Percentiles rank a stretch among this genome's conserved stretches.
Conservation (phyloP, 2,113 vertebrate species). For the Macrotus californicus region DNA sequence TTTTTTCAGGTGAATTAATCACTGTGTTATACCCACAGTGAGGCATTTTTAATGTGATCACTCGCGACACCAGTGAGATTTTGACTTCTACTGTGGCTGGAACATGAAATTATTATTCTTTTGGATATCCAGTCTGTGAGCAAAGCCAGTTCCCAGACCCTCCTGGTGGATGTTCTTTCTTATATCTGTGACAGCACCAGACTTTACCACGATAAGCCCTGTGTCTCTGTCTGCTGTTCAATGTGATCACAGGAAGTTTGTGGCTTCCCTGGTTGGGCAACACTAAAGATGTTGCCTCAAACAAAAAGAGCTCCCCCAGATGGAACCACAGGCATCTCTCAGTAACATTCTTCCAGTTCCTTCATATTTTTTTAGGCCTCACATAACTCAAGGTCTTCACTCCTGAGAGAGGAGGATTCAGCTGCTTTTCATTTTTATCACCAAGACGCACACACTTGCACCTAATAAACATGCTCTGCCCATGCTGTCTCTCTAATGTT, state of each 20-base stretch:
- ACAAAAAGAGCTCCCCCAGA: no score
- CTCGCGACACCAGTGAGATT: neutral
- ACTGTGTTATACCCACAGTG: fast-evolving
- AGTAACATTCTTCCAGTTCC: no score
- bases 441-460: neutral
- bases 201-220: neutral
- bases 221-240: neutral
- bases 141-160: neutral
- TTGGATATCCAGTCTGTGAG: neutral
- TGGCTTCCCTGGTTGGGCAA: no score
- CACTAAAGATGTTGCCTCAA: no score
- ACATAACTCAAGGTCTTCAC: neutral
- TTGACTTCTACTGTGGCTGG: neutral
- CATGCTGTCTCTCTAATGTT: neutral
- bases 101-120: neutral
- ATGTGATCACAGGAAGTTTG: neutral
- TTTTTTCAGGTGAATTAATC: neutral
- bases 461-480: neutral
- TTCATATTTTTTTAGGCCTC: neutral
- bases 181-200: neutral
- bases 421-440: neutral
- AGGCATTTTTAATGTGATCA: neutral
- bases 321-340: no score
- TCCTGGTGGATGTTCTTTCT: neutral
- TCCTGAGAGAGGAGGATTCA: neutral